Conservation (phyloP, 2,888 invertebrate genomes). For the Agrochola circellaris region DNA sequence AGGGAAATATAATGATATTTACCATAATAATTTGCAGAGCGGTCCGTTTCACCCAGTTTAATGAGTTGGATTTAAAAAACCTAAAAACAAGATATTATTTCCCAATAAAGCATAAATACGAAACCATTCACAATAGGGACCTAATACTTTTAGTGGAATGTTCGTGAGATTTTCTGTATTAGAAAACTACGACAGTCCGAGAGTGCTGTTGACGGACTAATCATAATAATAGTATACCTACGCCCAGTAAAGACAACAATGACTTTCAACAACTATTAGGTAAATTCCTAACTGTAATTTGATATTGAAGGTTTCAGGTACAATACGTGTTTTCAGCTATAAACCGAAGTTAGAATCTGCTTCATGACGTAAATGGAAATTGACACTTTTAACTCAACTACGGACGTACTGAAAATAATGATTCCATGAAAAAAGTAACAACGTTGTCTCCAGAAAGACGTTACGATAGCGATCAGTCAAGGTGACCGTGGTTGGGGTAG, state of each 20-base stretch:
- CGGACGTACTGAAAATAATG: neutral
- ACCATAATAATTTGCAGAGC: neutral
- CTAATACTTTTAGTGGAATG: neutral
- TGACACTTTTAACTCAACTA: neutral
- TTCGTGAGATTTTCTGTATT: neutral
- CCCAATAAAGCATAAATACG: neutral
- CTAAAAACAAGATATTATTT: neutral
- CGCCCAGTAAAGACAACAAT: neutral
- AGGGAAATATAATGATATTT: neutral
- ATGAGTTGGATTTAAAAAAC: neutral
- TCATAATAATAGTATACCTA: too few species aligned
- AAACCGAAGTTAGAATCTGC: neutral
- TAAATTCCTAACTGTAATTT: neutral
- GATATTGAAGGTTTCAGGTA: neutral
- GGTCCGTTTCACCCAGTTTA: neutral
- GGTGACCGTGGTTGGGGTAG: conserved; percentile 28
- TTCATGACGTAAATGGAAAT: too few species aligned
- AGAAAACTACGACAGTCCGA: neutral
- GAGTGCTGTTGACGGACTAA: neutral
- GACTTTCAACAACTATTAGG: neutral
- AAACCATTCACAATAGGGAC: too few species aligned
- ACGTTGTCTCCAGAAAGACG: neutral
- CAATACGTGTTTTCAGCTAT: neutral
- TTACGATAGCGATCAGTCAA: conserved; percentile 1
- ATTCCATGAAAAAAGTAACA: neutral